These are phyloP conservation scores for Abscondita cerata DNA, from an alignment of 2,888 invertebrate genomes.

Conservation along the genomic window DNA sequence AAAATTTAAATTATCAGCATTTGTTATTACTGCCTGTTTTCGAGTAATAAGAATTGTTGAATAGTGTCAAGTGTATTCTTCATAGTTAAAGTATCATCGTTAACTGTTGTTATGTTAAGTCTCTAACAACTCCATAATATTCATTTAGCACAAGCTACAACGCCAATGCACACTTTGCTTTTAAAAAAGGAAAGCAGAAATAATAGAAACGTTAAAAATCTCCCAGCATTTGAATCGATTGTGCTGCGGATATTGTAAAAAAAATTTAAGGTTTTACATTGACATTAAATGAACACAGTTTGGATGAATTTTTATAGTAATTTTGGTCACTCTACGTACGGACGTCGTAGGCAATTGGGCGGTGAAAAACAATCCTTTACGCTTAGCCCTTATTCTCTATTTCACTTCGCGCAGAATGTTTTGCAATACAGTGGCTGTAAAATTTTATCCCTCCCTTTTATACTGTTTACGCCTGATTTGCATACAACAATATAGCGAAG, in stretches of 20 bases:
- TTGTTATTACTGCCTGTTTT: no score
- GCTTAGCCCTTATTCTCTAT: constrained; percentile 32
- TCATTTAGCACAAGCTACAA: not conserved
- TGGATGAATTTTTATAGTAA: constrained; percentile 32
- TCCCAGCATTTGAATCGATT: constrained; percentile 34
- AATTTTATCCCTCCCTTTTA: constrained; percentile 37
- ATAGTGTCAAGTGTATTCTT: no score
- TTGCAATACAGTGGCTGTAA: constrained; percentile 35
- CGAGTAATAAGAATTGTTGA: no score
- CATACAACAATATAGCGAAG: constrained; percentile 35
- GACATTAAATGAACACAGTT: constrained; percentile 23
- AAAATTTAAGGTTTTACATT: constrained; percentile 20
- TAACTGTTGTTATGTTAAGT: no score
- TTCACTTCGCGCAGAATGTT: constrained; percentile 32
- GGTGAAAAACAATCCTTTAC: constrained; percentile 36
- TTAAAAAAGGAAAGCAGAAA: not conserved
- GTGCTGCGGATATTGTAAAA: constrained; percentile 35
- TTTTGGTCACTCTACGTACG: constrained; percentile 33
- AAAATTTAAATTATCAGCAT: no score
- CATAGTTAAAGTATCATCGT: no score
- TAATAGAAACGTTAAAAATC: not conserved
- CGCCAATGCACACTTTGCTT: not conserved
- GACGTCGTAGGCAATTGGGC: constrained; percentile 35
- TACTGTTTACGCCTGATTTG: constrained; percentile 39
- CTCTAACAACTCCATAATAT: no score